Percentiles rank a stretch among this genome's conserved stretches.
Conservation (phyloP, 2,888 invertebrate genomes). For the Ormyrus rosae region DNA sequence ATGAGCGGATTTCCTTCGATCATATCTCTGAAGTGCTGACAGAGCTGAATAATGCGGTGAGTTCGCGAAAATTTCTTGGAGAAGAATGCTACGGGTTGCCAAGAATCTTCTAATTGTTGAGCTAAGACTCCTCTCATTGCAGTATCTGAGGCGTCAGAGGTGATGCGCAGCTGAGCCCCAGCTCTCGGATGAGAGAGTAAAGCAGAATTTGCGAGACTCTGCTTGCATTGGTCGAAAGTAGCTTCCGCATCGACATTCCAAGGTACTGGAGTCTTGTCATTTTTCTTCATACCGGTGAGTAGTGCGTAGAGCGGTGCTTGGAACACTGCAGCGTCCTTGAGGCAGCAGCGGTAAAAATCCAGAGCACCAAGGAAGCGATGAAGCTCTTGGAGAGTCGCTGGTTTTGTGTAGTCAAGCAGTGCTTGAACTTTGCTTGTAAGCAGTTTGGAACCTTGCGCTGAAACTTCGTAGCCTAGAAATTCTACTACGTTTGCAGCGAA, state of each 20-base stretch:
- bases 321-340: slow-evolving; percentile 67
- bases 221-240: slow-evolving; percentile 52
- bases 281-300: slow-evolving; percentile 1
- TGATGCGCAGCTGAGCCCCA: slow-evolving; percentile 49
- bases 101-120: neutral
- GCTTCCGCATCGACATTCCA: slow-evolving; percentile 51
- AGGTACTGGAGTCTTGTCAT: slow-evolving; percentile 9
- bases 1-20: slow-evolving; percentile 31
- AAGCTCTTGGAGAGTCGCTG: slow-evolving; percentile 60
- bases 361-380: slow-evolving; percentile 69
- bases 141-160: slow-evolving; percentile 55
- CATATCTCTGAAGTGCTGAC: slow-evolving; percentile 30
- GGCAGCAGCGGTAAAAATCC: slow-evolving; percentile 70
- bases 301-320: slow-evolving; percentile 68
- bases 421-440: slow-evolving; percentile 66
- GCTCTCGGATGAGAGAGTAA: slow-evolving; percentile 49
- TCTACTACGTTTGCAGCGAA: slow-evolving; percentile 61
- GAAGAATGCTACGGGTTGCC: neutral
- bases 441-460: slow-evolving; percentile 64
- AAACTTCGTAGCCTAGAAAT: slow-evolving; percentile 65
- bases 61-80: neutral
- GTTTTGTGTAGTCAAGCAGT: slow-evolving; percentile 62
- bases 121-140: neutral
- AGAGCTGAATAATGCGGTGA: neutral
- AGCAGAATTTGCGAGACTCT: slow-evolving; percentile 53